phyloP scores from a whole-genome alignment of 1,140 invertebrate genomes.

The Aphidius ervi region DNA sequence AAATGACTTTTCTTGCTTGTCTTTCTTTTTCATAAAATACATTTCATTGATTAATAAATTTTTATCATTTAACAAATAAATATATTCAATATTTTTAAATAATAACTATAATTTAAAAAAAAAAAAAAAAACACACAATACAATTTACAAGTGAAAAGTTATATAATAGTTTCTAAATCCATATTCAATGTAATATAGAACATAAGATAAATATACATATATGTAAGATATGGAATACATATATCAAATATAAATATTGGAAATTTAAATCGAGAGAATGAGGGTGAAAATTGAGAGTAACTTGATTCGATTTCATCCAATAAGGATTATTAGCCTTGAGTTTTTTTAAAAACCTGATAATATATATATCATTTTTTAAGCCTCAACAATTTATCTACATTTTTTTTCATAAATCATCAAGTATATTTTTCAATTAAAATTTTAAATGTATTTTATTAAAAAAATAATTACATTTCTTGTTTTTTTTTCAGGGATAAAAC shows the following conservation, averaged over 20 bases:
- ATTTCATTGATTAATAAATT: constrained; percentile 15
- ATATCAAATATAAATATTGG: constrained; percentile 2
- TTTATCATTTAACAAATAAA: constrained; percentile 10
- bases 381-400: too few relatives aligned
- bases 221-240: too few relatives aligned
- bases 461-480: too few relatives aligned
- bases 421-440: too few relatives aligned
- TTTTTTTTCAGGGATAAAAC: too few relatives aligned
- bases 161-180: not conserved
- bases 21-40: not conserved
- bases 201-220: too few relatives aligned
- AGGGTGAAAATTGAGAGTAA: constrained; percentile 25
- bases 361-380: too few relatives aligned
- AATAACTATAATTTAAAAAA: not conserved
- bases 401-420: too few relatives aligned
- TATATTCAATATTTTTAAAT: not conserved
- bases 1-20: constrained; percentile 19
- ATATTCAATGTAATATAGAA: too few relatives aligned
- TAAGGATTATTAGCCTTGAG: not conserved
- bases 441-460: too few relatives aligned
- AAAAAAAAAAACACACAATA: not conserved
- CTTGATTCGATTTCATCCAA: constrained; percentile 19
- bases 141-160: not conserved
- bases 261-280: not conserved
- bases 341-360: too few relatives aligned